A percentile compares a stretch with the other conserved stretches of the same genome.
Evolutionary conservation across 1,140 invertebrate species (phyloP).

Genomic region (Armadillidium nasatum): DNA sequence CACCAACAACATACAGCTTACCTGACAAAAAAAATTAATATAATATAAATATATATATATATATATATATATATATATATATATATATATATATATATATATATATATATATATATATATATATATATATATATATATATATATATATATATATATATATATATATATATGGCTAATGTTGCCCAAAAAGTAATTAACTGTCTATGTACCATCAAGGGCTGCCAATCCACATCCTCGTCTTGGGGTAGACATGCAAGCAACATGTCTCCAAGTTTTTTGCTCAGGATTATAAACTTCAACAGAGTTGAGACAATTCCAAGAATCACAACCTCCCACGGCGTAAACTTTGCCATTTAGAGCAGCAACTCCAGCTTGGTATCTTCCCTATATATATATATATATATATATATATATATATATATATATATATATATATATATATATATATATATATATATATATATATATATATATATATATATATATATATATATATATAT

Average conservation of each 20-base stretch:
- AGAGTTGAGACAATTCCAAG: constrained; percentile 56
- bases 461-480: too few relatives aligned
- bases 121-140: too few relatives aligned
- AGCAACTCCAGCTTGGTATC: constrained; percentile 66
- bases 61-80: too few relatives aligned
- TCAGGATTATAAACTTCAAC: constrained; percentile 56
- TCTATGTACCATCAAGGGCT: constrained; percentile 56
- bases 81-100: too few relatives aligned
- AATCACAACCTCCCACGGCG: constrained; percentile 57
- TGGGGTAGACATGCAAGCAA: constrained; percentile 61
- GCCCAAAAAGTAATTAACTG: not conserved
- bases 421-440: too few relatives aligned
- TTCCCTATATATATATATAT: constrained; percentile 52
- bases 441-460: too few relatives aligned
- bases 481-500: too few relatives aligned
- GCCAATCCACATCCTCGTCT: constrained; percentile 65
- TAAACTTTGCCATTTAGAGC: constrained; percentile 52
- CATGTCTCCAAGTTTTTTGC: constrained; percentile 51
- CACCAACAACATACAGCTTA: constrained; percentile 62
- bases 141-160: too few relatives aligned
- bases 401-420: too few relatives aligned
- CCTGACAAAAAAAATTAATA: constrained; percentile 48
- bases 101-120: too few relatives aligned
- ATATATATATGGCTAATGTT: not conserved
- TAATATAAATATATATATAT: too few relatives aligned